phyloP scores from a whole-genome alignment of 2,888 invertebrate genomes.

The Apeira syringaria region DNA sequence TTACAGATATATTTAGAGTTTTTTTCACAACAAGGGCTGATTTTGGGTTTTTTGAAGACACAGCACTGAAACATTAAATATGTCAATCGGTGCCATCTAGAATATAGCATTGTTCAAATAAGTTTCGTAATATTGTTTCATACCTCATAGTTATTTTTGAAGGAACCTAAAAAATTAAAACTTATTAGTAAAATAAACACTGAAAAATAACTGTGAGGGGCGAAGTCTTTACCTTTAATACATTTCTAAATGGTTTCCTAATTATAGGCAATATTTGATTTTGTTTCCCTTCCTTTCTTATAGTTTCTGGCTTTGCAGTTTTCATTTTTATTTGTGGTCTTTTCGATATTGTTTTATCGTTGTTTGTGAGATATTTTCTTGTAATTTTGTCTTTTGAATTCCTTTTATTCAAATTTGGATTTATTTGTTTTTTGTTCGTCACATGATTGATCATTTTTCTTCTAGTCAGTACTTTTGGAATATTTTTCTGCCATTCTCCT shows the following conservation, averaged over 20 bases:
- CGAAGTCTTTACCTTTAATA: slow-evolving; percentile 40
- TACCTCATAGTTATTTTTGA: slow-evolving; percentile 52
- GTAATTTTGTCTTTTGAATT: slow-evolving; percentile 29
- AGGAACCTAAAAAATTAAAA: slow-evolving; percentile 48
- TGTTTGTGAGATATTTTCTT: neutral
- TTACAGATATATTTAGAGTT: slow-evolving; percentile 17
- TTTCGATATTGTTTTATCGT: neutral
- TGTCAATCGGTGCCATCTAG: slow-evolving; percentile 17
- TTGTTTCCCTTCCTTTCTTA: neutral
- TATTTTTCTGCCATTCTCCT: slow-evolving; percentile 64
- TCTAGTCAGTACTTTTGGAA: slow-evolving; percentile 36
- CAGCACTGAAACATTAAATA: slow-evolving; percentile 41
- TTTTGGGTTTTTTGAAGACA: slow-evolving; percentile 39
- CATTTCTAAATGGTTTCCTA: slow-evolving; percentile 25
- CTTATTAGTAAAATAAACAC: slow-evolving; percentile 3
- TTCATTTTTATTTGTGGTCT: neutral
- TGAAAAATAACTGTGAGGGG: neutral
- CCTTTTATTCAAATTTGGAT: slow-evolving; percentile 33
- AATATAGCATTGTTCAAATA: too few species aligned
- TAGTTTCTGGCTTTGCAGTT: neutral
- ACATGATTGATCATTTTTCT: slow-evolving; percentile 37
- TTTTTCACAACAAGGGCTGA: slow-evolving; percentile 36
- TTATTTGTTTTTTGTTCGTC: slow-evolving; percentile 32
- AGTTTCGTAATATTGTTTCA: neutral
- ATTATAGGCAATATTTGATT: slow-evolving; percentile 2